A percentile compares a stretch with the other conserved stretches of the same genome.
Evolutionary conservation across 2,113 vertebrate genomes (phyloP).

Genomic region (Scortum barcoo): DNA sequence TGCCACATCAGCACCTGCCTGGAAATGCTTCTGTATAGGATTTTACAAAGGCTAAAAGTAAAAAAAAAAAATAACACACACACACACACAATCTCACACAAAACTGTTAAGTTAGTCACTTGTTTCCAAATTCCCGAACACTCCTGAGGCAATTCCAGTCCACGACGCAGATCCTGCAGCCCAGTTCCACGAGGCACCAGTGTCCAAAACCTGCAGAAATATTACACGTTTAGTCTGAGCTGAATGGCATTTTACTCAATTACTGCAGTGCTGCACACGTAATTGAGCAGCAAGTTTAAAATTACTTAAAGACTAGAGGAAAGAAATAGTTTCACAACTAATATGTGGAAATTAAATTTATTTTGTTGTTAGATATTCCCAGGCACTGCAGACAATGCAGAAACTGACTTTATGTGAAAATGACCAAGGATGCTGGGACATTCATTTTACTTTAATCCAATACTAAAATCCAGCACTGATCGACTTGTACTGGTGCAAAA

Average conservation of each 20-base stretch:
- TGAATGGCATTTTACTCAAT: neutral
- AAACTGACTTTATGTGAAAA: neutral
- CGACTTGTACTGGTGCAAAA: neutral
- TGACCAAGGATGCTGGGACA: neutral
- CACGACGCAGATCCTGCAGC: conserved; percentile 50
- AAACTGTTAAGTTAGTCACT: conserved; percentile 46
- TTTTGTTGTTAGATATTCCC: neutral
- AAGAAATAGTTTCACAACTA: too few relatives aligned
- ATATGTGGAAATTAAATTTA: neutral
- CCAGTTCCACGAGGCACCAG: conserved; percentile 31
- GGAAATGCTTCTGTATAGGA: conserved; percentile 34
- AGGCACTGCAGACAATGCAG: neutral
- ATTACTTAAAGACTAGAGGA: too few relatives aligned
- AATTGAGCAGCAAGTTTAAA: neutral
- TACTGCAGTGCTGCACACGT: neutral
- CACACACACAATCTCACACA: too few relatives aligned
- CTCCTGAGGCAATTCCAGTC: conserved; percentile 68
- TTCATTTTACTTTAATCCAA: neutral
- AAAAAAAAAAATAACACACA: too few relatives aligned
- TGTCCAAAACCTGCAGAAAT: conserved; percentile 56
- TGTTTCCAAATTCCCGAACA: conserved; percentile 46
- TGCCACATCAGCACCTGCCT: conserved; percentile 38
- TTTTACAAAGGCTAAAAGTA: conserved; percentile 41
- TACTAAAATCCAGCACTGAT: neutral
- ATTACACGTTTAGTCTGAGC: neutral